Evolutionary conservation across 37 sponge, comb jelly and placozoan genomes (phyloP).

Genomic region (Cliona cf. orientalis): DNA sequence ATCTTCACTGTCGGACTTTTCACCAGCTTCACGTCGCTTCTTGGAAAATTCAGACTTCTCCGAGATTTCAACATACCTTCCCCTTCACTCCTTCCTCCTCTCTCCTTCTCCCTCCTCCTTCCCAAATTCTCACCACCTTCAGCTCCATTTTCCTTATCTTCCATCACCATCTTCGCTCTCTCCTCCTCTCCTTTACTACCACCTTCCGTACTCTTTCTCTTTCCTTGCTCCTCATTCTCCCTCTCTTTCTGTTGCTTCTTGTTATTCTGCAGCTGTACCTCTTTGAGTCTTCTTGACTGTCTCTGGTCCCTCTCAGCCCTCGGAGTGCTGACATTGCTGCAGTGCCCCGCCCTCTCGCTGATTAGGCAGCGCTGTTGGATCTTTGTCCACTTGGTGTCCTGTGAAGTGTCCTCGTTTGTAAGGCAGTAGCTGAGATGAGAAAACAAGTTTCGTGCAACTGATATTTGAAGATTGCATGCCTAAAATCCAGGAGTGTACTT

Average conservation of each 20-base stretch:
- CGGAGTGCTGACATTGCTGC: constrained; percentile 36
- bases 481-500: constrained; percentile 2
- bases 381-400: constrained; percentile 43
- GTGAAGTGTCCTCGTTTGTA: constrained; percentile 18
- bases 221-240: not conserved
- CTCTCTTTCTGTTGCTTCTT: constrained; percentile 20
- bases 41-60: not conserved
- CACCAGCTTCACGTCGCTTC: not conserved
- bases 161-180: no score
- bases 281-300: not conserved
- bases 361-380: constrained; percentile 62
- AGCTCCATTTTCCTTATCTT: not conserved
- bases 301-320: not conserved
- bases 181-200: not conserved
- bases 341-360: constrained; percentile 58
- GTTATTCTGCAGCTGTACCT: not conserved
- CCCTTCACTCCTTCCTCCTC: not conserved
- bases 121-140: no score
- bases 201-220: not conserved
- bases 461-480: no score
- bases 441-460: no score
- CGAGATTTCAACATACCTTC: not conserved
- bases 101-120: not conserved
- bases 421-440: constrained; percentile 36
- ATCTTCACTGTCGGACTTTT: constrained; percentile 2